Base-by-base conservation (phyloP, 2,888 invertebrate genomes). In the Tupiocoris notatus region DNA sequence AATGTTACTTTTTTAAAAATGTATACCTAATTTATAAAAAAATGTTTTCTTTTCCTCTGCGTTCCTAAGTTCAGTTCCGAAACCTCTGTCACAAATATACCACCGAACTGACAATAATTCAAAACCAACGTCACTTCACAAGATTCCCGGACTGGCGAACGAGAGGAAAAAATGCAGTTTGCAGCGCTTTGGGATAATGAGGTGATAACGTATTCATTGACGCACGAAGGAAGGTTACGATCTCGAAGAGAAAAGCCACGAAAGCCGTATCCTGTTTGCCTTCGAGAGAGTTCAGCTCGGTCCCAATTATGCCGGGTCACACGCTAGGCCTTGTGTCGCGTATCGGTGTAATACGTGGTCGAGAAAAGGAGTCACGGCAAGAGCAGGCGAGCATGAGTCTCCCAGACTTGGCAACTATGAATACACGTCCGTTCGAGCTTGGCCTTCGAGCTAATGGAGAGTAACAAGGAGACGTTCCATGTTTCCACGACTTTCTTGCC, bases 241-340 rank as follows among this genome's bases (percentile, higher is more conserved):
- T 24, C 24, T 18, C 7, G 25, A 18, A 39, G 65, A 17, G 12
- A 65, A 65, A 65, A 3, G 39, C 65, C 39, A 39, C 65, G 65
- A 65, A 65, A 39, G 65, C 12, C 65, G 17, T 17, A 65, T 65
- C 65, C 65, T 65, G 65, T 39, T 20, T 12, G 39, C 20, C 65
- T 24, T 39, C 25, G 12, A 39, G 39, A 39, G 39, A 39, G 39
- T 39, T 39, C 39, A 39, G 39, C 39, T 39, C 39, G 39, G 39
- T 39, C 39, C 65, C 65, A 17, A 65, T 65, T 65, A 65, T 65
- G 65, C 65, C 18, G 65, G 65, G 65, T 65, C 65, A 65, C 65
- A 65, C 65, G 65, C 65, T 65, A 9, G 18, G 65, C 39, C 39
- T 39, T 39, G 39, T 39, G 39, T 39, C 39, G 39, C 39, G 39